Evolutionary conservation across 1,140 invertebrate genomes (phyloP).

Genomic region (Micrasema minimum): DNA sequence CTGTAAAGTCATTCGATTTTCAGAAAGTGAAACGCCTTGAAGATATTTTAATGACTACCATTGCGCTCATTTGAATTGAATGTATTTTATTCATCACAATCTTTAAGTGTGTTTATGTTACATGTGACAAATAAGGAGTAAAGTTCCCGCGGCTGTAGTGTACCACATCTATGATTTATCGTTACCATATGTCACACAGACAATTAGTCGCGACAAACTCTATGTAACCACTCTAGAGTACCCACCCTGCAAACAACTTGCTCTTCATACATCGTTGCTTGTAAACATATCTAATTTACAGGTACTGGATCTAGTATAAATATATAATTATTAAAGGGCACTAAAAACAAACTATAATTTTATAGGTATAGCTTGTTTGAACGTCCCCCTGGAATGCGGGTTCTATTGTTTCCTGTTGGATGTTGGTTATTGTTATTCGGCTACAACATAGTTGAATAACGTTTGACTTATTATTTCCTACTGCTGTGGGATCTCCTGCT

Average conservation of each 20-base stretch:
- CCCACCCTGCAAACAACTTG: neutral
- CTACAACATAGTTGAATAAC: conserved; percentile 13
- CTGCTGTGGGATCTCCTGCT: too few relatives aligned
- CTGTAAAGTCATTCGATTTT: conserved; percentile 35
- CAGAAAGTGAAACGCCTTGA: conserved; percentile 26
- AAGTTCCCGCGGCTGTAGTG: conserved; percentile 34
- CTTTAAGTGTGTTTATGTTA: conserved; percentile 18
- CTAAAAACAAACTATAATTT: too few relatives aligned
- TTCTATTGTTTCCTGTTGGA: conserved; percentile 32
- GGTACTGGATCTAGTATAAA: too few relatives aligned
- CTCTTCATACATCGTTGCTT: neutral
- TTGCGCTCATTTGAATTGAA: conserved; percentile 10
- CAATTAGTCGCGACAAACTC: conserved; percentile 39
- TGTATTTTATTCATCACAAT: conserved; percentile 16
- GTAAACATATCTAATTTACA: neutral
- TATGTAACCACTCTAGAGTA: conserved; percentile 7
- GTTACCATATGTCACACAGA: conserved; percentile 42
- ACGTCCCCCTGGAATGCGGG: conserved; percentile 7
- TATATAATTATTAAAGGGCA: too few relatives aligned
- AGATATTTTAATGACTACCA: conserved; percentile 25
- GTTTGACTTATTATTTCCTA: conserved; percentile 18
- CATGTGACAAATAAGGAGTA: conserved; percentile 39
- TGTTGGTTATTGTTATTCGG: too few relatives aligned
- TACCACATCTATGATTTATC: conserved; percentile 37
- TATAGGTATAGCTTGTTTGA: too few relatives aligned